Evolutionary conservation across 2,113 vertebrate genomes (phyloP), one percentile per base, ranked within the genome.

Genomic region (Apteryx mantelli): DNA sequence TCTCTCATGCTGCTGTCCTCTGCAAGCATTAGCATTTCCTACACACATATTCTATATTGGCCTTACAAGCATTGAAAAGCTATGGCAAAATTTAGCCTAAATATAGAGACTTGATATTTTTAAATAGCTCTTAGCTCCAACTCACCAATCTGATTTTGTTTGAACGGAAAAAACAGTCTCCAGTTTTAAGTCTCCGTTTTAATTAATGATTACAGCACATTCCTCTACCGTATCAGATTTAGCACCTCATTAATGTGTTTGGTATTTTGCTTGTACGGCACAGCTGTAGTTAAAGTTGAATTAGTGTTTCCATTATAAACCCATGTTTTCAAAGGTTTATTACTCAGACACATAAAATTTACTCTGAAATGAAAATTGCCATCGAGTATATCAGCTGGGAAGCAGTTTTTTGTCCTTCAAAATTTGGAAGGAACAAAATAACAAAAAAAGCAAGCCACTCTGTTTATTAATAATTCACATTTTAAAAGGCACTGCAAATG

Each of bases 391-490:
- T 94, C 95, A 91, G 95, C 76, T 91, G 86, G 90, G 89, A 97
- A 96, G 69, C 63, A 91, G 91, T 83, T 92, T 87, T 89, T 92
- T 86, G 64, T 88, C 96, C 95, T 96, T 96, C 92, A 97, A 96
- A 93, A 95, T 86, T 80, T 88, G 84, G 81, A 82, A 86, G 91
- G 56, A 93, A 92, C 40, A 86, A 90, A 93, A 56, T 14, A 74
- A 56, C 55, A 32, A 58, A 38, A 90, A 83, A 82, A 91, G 34
- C 52, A 79, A 95, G 80, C 88, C 84, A 69, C 79, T 52, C 76
- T 95, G 84, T 95, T 97, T 97, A 96, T 97, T 98, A 97, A 97
- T 98, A 97, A 97, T 97, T 96, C 97, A 96, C 96, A 96, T 97
- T 97, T 97, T 73, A 83, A 93, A 96, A 95, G 93, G 92, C 94